These are phyloP conservation scores for Siderastrea radians DNA, from an alignment of 92 coral and sea anemone genomes.

Conservation along the genomic window DNA sequence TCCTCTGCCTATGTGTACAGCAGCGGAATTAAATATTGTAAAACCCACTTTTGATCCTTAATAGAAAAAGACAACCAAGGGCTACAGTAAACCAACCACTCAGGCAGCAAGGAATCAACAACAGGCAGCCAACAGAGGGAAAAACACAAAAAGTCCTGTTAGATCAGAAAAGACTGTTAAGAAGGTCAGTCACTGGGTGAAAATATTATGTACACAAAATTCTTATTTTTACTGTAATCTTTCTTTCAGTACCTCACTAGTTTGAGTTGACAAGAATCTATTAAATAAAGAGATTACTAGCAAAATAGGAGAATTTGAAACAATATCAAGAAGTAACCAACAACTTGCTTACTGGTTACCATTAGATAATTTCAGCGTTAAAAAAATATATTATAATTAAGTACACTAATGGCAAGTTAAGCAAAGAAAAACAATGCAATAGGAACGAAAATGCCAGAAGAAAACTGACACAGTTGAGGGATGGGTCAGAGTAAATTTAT, in stretches of 20 bases:
- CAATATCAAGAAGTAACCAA: too few relatives aligned
- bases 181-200: slow-evolving; percentile 55
- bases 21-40: background rate
- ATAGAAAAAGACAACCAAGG: slow-evolving; percentile 98
- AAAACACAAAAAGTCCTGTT: slow-evolving; percentile 82
- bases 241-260: too few relatives aligned
- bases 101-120: slow-evolving; percentile 88
- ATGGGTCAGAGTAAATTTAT: background rate
- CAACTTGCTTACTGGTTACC: too few relatives aligned
- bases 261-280: too few relatives aligned
- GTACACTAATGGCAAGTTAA: too few relatives aligned
- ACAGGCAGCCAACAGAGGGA: slow-evolving; percentile 89
- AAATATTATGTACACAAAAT: background rate
- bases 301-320: too few relatives aligned
- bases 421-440: background rate
- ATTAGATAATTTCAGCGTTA: too few relatives aligned
- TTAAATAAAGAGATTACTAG: too few relatives aligned
- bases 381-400: too few relatives aligned
- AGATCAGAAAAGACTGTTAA: slow-evolving; percentile 92
- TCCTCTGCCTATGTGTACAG: too few relatives aligned
- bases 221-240: too few relatives aligned
- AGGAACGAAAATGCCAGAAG: background rate
- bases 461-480: too few relatives aligned
- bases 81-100: slow-evolving; percentile 95
- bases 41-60: background rate